Evolutionary conservation across 1,140 invertebrate genomes (phyloP).

Genomic region (Diploscapter pachys): DNA sequence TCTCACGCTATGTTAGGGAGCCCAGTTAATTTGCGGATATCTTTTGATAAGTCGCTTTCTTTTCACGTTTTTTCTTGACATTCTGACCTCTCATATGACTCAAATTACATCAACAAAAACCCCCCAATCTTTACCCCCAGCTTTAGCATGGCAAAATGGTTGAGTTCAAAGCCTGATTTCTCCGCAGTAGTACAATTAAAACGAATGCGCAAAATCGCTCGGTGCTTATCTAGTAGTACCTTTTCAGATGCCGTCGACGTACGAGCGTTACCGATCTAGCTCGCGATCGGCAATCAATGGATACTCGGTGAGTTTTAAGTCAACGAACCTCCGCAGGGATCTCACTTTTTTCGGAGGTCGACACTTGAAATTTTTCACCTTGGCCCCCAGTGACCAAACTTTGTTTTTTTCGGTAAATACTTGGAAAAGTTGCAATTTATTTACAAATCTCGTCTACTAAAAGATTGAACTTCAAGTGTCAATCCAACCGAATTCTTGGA

Average conservation of each 20-base stretch:
- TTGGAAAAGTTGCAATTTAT: constrained; percentile 13
- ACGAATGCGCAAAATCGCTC: too few relatives aligned
- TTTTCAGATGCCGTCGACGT: constrained; percentile 37
- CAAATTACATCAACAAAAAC: too few relatives aligned
- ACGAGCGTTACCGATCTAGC: constrained; percentile 52
- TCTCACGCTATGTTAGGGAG: too few relatives aligned
- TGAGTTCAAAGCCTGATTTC: too few relatives aligned
- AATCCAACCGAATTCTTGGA: neutral
- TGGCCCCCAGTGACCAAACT: constrained; percentile 7
- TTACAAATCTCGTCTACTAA: neutral
- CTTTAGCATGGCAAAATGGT: too few relatives aligned
- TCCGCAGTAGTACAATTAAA: too few relatives aligned
- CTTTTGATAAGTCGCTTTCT: too few relatives aligned
- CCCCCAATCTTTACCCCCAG: too few relatives aligned
- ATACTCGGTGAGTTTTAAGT: constrained; percentile 45
- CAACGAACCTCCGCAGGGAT: too few relatives aligned
- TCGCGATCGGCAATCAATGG: constrained; percentile 50
- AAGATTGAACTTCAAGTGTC: neutral
- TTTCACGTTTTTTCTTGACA: neutral
- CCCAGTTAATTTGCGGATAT: too few relatives aligned
- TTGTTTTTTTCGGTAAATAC: constrained; percentile 1
- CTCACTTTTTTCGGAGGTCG: too few relatives aligned
- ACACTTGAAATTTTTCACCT: neutral
- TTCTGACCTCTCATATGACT: neutral
- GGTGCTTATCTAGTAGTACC: neutral